Conservation (phyloP, 2,797 vertebrate genomes). For the Ptychadena robeensis region DNA sequence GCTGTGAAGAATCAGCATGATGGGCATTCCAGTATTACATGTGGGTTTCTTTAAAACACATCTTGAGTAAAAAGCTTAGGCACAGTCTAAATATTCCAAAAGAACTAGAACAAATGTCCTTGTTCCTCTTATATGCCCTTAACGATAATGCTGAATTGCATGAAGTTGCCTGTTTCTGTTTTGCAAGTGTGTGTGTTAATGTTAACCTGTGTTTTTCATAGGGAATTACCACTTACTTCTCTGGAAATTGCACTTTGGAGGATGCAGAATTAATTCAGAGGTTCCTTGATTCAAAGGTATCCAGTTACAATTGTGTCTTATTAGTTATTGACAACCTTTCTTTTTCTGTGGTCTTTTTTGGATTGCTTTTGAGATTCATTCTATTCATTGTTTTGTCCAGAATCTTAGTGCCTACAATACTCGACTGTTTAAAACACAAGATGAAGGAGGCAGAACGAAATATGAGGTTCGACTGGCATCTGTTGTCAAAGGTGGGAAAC, state of each 20-base stretch:
- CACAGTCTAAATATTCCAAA: no score
- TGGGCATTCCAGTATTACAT: no score
- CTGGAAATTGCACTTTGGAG: constrained; percentile 85
- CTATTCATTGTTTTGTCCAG: not conserved
- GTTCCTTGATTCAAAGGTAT: constrained; percentile 90
- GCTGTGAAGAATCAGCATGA: no score
- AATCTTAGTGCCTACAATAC: constrained; percentile 90
- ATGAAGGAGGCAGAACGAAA: constrained; percentile 72
- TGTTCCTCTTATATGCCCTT: no score
- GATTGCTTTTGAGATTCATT: not conserved
- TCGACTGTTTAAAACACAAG: constrained; percentile 84
- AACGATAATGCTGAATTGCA: no score
- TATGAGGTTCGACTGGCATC: constrained; percentile 91
- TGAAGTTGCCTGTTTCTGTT: not conserved
- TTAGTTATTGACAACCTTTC: not conserved
- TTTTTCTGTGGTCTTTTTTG: not conserved
- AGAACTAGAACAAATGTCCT: no score
- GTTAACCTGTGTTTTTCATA: constrained; percentile 56
- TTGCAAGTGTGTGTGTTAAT: not conserved
- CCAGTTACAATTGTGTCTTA: not conserved
- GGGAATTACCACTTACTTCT: constrained; percentile 92
- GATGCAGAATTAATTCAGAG: constrained; percentile 89
- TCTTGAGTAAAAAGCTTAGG: no score
- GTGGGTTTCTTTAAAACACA: no score
- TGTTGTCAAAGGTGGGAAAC: constrained; percentile 73